Evolutionary conservation across 1,140 invertebrate species (phyloP).

Genomic region (Penaeus indicus): DNA sequence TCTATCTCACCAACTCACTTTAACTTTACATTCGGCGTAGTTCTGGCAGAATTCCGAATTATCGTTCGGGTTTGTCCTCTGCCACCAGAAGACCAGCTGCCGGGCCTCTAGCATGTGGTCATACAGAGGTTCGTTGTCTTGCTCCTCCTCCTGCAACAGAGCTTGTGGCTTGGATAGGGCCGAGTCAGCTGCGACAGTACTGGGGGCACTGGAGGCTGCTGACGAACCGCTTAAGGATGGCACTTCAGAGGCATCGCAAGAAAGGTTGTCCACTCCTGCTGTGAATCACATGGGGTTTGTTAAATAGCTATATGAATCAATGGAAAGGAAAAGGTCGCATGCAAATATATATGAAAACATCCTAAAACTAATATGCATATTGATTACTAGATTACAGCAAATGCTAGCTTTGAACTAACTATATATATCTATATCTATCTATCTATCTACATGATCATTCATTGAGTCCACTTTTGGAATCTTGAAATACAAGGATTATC

Average conservation of each 20-base stretch:
- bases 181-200: background rate
- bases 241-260: background rate
- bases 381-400: too few species aligned
- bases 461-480: too few species aligned
- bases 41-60: slow-evolving; percentile 58
- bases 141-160: slow-evolving; percentile 12
- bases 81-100: slow-evolving; percentile 64
- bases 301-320: too few species aligned
- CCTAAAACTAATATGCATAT: too few species aligned
- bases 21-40: slow-evolving; percentile 58
- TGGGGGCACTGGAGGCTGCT: slow-evolving; percentile 35
- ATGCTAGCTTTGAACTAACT: too few species aligned
- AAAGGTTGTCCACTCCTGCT: background rate
- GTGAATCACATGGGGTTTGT: background rate
- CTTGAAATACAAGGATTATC: too few species aligned
- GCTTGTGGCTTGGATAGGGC: background rate
- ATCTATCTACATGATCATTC: too few species aligned
- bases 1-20: slow-evolving; percentile 20
- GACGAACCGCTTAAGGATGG: slow-evolving; percentile 31
- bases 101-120: slow-evolving; percentile 62
- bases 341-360: too few species aligned
- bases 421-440: too few species aligned
- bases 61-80: slow-evolving; percentile 37
- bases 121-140: slow-evolving; percentile 27
- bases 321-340: too few species aligned